A percentile compares a stretch with the other conserved stretches of the same genome.
phyloP scores from a whole-genome alignment of 2,797 vertebrate genomes.

The Cryptoprocta ferox region DNA sequence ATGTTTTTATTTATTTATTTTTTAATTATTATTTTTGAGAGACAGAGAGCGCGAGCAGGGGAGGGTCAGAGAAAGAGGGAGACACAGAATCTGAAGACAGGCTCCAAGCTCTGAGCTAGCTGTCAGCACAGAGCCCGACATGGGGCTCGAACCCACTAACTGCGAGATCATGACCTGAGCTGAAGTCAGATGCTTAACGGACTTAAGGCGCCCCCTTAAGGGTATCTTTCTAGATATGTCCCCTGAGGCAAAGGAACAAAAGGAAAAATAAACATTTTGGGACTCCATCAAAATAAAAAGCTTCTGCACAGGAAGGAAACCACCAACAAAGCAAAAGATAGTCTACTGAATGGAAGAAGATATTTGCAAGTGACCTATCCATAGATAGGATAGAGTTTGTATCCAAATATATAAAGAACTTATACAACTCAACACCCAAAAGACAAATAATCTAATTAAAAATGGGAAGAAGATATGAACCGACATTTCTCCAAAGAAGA shows the following conservation, averaged over 20 bases:
- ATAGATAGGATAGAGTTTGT: background rate
- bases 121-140: no score
- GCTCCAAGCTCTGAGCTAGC: no score
- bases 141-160: no score
- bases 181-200: no score
- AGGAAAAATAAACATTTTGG: background rate
- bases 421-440: background rate
- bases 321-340: background rate
- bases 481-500: background rate
- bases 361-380: background rate
- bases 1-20: no score
- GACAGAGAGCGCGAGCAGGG: no score
- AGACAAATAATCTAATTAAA: background rate
- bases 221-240: background rate
- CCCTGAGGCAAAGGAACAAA: background rate
- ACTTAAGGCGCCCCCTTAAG: no score
- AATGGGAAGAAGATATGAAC: background rate
- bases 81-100: no score
- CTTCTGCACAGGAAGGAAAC: background rate
- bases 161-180: no score
- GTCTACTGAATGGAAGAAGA: background rate
- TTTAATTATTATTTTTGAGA: no score
- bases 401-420: background rate
- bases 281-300: background rate
- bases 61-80: no score